Evolutionary conservation across 2,113 vertebrate genomes (phyloP).

Genomic region (Etheostoma cragini): DNA sequence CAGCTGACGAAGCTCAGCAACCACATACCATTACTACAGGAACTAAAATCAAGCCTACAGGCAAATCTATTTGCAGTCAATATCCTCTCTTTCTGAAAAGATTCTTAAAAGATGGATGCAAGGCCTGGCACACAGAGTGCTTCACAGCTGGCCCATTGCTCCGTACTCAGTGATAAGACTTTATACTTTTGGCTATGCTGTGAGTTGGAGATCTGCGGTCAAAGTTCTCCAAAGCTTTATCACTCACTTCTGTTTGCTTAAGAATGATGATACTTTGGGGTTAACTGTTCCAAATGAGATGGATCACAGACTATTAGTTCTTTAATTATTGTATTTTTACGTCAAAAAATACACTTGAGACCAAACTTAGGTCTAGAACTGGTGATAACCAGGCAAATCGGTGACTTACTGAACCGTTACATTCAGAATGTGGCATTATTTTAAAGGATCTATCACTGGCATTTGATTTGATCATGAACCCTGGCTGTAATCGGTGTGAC

Average conservation of each 20-base stretch:
- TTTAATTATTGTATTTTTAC: not conserved
- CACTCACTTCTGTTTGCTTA: conserved; percentile 22
- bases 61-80: not conserved
- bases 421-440: not conserved
- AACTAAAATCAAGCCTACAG: not conserved
- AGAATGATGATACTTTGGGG: not conserved
- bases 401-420: not conserved
- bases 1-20: conserved; percentile 19
- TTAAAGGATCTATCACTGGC: not conserved
- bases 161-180: conserved; percentile 28
- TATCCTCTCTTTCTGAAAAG: not conserved
- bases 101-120: not conserved
- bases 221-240: conserved; percentile 78
- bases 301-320: not conserved
- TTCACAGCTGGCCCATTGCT: not conserved
- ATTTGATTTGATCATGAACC: not conserved
- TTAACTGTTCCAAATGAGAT: not conserved
- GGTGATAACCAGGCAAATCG: not conserved
- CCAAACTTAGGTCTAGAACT: not conserved
- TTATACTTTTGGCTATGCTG: conserved; percentile 29
- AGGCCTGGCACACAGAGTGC: not conserved
- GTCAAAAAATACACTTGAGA: not conserved
- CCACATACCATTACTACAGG: not conserved
- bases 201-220: conserved; percentile 76
- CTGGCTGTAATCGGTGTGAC: not conserved